Percentiles rank a stretch among this genome's conserved stretches.
These are phyloP conservation scores for Paralvinella palmiformis DNA, from an alignment of 1,140 invertebrate species.

Conservation along the genomic window DNA sequence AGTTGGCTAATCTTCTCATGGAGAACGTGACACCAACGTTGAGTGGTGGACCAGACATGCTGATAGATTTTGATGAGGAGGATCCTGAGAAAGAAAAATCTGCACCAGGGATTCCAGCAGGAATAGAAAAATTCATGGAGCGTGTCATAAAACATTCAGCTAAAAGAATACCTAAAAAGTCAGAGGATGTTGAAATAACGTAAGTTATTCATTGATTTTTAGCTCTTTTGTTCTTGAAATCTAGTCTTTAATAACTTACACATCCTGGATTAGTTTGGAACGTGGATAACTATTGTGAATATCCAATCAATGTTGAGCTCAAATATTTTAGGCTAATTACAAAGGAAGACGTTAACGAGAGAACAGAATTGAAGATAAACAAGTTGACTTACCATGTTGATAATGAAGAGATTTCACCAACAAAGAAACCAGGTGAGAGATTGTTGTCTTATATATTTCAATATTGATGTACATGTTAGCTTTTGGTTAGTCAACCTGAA, in stretches of 20 bases:
- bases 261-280: too few relatives aligned
- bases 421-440: too few relatives aligned
- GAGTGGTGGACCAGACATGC: neutral
- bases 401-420: slow-evolving; percentile 24
- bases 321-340: slow-evolving; percentile 11
- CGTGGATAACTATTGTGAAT: too few relatives aligned
- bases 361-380: slow-evolving; percentile 35
- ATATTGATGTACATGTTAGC: too few relatives aligned
- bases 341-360: slow-evolving; percentile 17
- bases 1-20: neutral
- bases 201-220: slow-evolving; percentile 14
- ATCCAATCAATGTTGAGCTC: too few relatives aligned
- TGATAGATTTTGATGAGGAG: slow-evolving; percentile 13
- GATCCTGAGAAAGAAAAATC: neutral
- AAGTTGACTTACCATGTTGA: slow-evolving; percentile 37
- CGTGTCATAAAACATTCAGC: slow-evolving; percentile 24
- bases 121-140: slow-evolving; percentile 25
- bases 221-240: too few relatives aligned
- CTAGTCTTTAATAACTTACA: too few relatives aligned
- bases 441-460: too few relatives aligned
- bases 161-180: slow-evolving; percentile 19
- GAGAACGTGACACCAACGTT: neutral
- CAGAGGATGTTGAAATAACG: slow-evolving; percentile 31
- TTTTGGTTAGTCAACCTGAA: too few relatives aligned
- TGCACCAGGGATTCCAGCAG: slow-evolving; percentile 8